phyloP scores from a whole-genome alignment of 2,888 invertebrate species.

The Tyria jacobaeae region DNA sequence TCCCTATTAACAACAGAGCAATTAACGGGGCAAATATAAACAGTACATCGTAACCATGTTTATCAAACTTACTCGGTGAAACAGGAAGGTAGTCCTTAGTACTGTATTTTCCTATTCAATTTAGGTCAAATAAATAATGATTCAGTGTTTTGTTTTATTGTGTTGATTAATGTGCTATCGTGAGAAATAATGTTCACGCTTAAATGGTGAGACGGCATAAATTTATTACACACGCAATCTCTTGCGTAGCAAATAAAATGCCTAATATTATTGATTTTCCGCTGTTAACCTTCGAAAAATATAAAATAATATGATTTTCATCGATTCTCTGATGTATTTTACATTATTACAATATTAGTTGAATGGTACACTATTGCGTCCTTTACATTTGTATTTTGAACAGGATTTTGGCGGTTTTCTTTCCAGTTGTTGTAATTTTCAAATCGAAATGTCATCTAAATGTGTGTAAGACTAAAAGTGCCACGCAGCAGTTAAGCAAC shows the following conservation, averaged over 20 bases:
- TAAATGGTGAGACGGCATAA: constrained; percentile 38
- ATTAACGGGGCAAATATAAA: background rate
- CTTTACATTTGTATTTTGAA: too few relatives aligned
- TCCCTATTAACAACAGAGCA: background rate
- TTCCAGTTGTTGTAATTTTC: too few relatives aligned
- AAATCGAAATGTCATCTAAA: too few relatives aligned
- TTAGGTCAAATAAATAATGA: constrained; percentile 54
- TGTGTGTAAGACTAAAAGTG: too few relatives aligned
- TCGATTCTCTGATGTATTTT: too few relatives aligned
- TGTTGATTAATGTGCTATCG: constrained; percentile 39
- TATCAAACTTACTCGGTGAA: constrained; percentile 5
- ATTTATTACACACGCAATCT: constrained; percentile 46
- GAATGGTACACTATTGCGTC: too few relatives aligned
- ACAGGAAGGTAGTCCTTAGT: constrained; percentile 16
- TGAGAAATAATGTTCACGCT: constrained; percentile 45
- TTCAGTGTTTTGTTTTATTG: constrained; percentile 48
- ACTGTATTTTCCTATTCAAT: constrained; percentile 46
- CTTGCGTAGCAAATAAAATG: constrained; percentile 19
- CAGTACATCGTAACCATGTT: constrained; percentile 3
- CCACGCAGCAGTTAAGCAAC: too few relatives aligned
- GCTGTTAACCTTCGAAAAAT: too few relatives aligned
- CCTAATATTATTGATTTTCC: constrained; percentile 3
- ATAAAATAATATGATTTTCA: too few relatives aligned
- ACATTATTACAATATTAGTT: too few relatives aligned
- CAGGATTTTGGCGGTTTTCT: too few relatives aligned